phyloP scores from a whole-genome alignment of 2,888 invertebrate genomes.

The Mellilla xanthometata region DNA sequence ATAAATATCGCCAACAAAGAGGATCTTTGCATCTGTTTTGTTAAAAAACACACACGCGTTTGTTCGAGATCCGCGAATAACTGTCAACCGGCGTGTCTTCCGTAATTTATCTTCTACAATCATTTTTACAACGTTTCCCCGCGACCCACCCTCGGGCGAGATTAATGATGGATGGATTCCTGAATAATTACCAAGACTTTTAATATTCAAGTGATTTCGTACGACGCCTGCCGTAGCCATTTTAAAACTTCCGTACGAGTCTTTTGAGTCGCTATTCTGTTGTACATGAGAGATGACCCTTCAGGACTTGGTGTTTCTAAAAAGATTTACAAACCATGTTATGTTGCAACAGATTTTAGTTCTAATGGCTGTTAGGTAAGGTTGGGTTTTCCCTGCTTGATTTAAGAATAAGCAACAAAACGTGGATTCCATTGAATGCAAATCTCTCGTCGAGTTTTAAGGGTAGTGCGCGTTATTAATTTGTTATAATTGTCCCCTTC shows the following conservation, averaged over 20 bases:
- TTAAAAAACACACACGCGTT: constrained; percentile 40
- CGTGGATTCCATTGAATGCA: constrained; percentile 75
- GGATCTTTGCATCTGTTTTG: constrained; percentile 40
- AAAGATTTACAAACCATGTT: constrained; percentile 41
- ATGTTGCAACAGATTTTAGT: constrained; percentile 24
- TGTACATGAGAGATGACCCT: constrained; percentile 65
- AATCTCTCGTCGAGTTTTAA: constrained; percentile 80
- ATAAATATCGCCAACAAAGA: constrained; percentile 60
- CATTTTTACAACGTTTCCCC: constrained; percentile 77
- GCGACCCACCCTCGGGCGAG: constrained; percentile 66
- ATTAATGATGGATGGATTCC: constrained; percentile 83
- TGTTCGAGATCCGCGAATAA: constrained; percentile 55
- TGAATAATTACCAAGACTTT: constrained; percentile 83
- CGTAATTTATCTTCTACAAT: constrained; percentile 79
- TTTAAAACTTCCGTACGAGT: constrained; percentile 39
- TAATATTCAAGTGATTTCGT: constrained; percentile 80
- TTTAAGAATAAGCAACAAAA: constrained; percentile 59
- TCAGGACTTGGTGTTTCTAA: constrained; percentile 40
- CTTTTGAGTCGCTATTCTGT: constrained; percentile 48
- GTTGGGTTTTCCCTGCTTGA: constrained; percentile 34
- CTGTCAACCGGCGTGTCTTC: constrained; percentile 69
- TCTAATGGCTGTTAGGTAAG: constrained; percentile 16
- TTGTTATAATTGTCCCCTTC: constrained; percentile 77
- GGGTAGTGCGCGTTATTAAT: constrained; percentile 81
- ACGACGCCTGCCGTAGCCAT: constrained; percentile 28